Base-by-base conservation (phyloP, 2,113 vertebrate species). In the Myodes glareolus region DNA sequence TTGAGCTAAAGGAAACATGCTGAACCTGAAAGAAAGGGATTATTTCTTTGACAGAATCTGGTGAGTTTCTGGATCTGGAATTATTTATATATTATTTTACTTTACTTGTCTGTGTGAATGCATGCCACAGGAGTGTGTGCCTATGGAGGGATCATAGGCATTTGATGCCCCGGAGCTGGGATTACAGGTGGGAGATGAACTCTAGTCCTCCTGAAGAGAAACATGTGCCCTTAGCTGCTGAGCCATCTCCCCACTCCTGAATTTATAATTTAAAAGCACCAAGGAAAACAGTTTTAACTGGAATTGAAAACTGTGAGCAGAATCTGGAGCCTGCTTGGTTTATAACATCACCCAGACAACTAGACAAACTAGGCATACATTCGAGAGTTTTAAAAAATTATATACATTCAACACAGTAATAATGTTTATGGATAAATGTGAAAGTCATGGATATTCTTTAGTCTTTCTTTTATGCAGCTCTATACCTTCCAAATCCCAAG, bases 281-380 rank as follows among this genome's bases (percentile, higher is more conserved):
- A 39, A 94, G 86, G 21, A 61, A 94, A 96, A 81, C 42, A 39
- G 75, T 94, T 96, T 91, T 92, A 70, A 88, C 23, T 80, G 63
- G 39, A 61, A 85, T 29, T 85, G 42, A 39, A 95, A 96, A 91
- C 5, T 72, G 42, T 67, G 4, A 45, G 90, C 93, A 65, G 45
- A 90, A 88, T 45, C 55, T 68, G 39, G 21, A 61, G 29, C 10
- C 23, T 58, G 21, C 58, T 58, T 58, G 58, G 6, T 88, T 73
- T 45, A 17, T 47, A 93, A 77, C 39, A n/a, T 91, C n/a, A 89
- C 27, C 23, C 73, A 93, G 67, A 90, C 1, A 2, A 23, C 88
- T 80, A 52, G 21, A 67, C 42, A 87, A 63, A 12, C 67, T 17
- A 67, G 65, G 9, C 17, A 70, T n/a, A 33, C 5, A 70, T 55